phyloP scores from a whole-genome alignment of 2,888 invertebrate genomes.

The Frankliniella fusca region DNA sequence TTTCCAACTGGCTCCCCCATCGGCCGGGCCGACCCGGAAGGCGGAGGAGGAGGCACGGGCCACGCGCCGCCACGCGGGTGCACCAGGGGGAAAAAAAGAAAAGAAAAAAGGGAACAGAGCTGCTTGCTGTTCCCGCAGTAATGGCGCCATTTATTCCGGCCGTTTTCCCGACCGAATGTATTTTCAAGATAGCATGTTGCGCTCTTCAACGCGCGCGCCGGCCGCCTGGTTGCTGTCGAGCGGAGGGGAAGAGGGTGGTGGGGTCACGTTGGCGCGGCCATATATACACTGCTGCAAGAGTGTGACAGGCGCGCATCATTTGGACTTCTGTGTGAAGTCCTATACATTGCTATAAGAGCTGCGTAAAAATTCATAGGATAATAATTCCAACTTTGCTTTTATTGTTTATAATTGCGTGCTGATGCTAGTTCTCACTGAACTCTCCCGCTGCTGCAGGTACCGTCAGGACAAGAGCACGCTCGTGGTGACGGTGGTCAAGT shows the following conservation, averaged over 20 bases:
- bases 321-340: too few relatives aligned
- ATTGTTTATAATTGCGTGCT: too few relatives aligned
- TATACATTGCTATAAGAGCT: too few relatives aligned
- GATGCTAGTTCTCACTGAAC: neutral
- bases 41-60: too few relatives aligned
- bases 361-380: too few relatives aligned
- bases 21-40: too few relatives aligned
- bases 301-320: too few relatives aligned
- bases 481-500: conserved; percentile 86
- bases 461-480: conserved; percentile 85
- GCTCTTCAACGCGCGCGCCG: neutral
- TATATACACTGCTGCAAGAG: too few relatives aligned
- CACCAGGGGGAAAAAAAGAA: neutral
- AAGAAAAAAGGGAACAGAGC: neutral
- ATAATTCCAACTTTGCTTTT: too few relatives aligned
- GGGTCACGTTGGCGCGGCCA: too few relatives aligned
- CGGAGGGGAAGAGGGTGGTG: neutral
- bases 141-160: conserved; percentile 18
- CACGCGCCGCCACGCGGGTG: too few relatives aligned
- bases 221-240: neutral
- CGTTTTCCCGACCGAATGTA: conserved; percentile 22
- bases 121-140: conserved; percentile 15
- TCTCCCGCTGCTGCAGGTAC: conserved; percentile 57
- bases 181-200: conserved; percentile 22
- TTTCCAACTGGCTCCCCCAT: too few relatives aligned